Percentiles rank a stretch among this genome's conserved stretches.
Conservation (phyloP, 92 coral and sea anemone species). For the Palythoa caribaeorum region DNA sequence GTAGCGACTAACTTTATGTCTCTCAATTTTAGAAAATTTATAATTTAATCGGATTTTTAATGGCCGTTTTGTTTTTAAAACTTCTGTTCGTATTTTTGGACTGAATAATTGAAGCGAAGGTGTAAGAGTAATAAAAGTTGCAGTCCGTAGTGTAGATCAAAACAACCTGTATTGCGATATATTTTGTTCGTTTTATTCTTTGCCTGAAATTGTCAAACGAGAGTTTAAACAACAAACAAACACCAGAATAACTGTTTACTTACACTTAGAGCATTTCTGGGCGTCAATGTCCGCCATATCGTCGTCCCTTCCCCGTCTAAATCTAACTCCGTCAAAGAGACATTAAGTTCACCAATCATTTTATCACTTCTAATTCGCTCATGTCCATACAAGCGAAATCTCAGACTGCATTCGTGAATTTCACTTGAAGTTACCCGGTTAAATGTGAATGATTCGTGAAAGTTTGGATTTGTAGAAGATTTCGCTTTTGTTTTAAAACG, state of each 20-base stretch:
- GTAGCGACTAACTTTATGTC: not conserved
- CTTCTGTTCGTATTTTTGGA: not conserved
- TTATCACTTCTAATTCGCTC: conserved; percentile 91
- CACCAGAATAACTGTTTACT: conserved; percentile 48
- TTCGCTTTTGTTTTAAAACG: conserved; percentile 96
- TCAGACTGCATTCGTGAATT: conserved; percentile 79
- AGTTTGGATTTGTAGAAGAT: conserved; percentile 94
- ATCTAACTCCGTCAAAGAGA: conserved; percentile 88
- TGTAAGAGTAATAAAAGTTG: not conserved
- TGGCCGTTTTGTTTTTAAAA: not conserved
- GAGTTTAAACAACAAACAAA: conserved; percentile 44
- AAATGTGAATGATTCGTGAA: conserved; percentile 97
- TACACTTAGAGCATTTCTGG: conserved; percentile 93
- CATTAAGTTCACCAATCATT: conserved; percentile 91
- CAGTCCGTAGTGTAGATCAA: not conserved
- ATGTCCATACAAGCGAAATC: conserved; percentile 96
- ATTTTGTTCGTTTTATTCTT: not conserved
- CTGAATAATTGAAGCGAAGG: not conserved
- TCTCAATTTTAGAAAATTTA: not conserved
- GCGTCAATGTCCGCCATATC: conserved; percentile 94
- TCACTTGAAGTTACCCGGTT: conserved; percentile 95
- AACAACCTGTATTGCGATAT: not conserved
- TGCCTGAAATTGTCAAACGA: not conserved
- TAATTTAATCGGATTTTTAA: not conserved
- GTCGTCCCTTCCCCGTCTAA: conserved; percentile 92